These are phyloP conservation scores for Terebella lapidaria DNA, from an alignment of 2,888 invertebrate genomes.

Conservation along the genomic window DNA sequence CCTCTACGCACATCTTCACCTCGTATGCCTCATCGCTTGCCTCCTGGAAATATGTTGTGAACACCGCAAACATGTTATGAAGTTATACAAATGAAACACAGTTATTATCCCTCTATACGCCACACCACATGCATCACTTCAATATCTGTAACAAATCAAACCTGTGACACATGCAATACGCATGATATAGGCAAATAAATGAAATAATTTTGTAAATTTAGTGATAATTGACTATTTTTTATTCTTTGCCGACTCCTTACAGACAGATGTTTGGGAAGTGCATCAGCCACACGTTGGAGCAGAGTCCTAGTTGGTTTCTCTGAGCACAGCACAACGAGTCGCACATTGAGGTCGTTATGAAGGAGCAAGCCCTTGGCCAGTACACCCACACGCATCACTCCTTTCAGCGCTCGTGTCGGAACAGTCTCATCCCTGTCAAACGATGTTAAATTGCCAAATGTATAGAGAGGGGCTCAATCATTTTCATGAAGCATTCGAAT, in stretches of 20 bases:
- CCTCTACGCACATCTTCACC: conserved; percentile 76
- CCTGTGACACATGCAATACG: too few species aligned
- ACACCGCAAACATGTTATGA: not conserved
- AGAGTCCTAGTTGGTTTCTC: conserved; percentile 85
- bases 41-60: not conserved
- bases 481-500: too few species aligned
- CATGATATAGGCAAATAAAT: too few species aligned
- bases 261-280: conserved; percentile 72
- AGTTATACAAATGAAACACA: too few species aligned
- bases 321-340: conserved; percentile 88
- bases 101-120: too few species aligned
- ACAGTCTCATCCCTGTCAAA: conserved; percentile 4
- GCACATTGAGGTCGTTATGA: conserved; percentile 81
- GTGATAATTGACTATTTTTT: too few species aligned
- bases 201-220: too few species aligned
- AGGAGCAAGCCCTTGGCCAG: conserved; percentile 84
- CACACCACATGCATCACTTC: too few species aligned
- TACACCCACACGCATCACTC: conserved; percentile 94
- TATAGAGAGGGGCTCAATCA: too few species aligned
- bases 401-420: conserved; percentile 71
- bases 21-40: conserved; percentile 66
- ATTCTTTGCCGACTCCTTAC: too few species aligned
- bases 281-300: conserved; percentile 78
- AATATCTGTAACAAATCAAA: too few species aligned
- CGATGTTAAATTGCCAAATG: too few species aligned